Conservation (phyloP, 2,113 vertebrate species). For the Cyanistes caeruleus region DNA sequence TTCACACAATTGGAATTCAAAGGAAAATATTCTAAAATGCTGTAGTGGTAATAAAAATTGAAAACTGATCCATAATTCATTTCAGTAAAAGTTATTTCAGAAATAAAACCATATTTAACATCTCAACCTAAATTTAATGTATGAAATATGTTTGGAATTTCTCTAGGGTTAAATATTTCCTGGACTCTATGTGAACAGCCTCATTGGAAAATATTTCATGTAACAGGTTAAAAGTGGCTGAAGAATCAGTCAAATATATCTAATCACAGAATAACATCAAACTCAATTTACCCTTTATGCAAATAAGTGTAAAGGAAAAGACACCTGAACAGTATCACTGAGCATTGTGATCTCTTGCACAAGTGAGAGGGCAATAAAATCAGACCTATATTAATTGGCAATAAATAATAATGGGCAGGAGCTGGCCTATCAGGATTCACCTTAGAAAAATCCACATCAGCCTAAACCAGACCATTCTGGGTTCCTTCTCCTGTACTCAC, state of each 20-base stretch:
- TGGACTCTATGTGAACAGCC: background rate
- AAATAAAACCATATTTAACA: background rate
- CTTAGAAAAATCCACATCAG: background rate
- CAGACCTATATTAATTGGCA: background rate
- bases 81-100: background rate
- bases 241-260: background rate
- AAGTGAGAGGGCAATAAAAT: background rate
- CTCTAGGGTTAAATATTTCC: background rate
- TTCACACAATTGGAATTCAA: background rate
- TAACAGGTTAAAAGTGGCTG: background rate
- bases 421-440: background rate
- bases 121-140: background rate
- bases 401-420: background rate
- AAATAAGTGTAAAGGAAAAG: background rate
- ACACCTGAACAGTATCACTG: background rate
- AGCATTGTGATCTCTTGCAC: background rate
- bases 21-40: background rate
- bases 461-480: rapidly evolving
- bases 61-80: background rate
- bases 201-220: background rate
- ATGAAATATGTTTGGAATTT: background rate
- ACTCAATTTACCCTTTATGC: background rate
- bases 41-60: background rate
- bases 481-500: rapidly evolving
- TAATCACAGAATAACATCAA: background rate